Evolutionary conservation across 2,113 vertebrate genomes (phyloP), one percentile per base, ranked within the genome.

Genomic region (Grantiella picta): DNA sequence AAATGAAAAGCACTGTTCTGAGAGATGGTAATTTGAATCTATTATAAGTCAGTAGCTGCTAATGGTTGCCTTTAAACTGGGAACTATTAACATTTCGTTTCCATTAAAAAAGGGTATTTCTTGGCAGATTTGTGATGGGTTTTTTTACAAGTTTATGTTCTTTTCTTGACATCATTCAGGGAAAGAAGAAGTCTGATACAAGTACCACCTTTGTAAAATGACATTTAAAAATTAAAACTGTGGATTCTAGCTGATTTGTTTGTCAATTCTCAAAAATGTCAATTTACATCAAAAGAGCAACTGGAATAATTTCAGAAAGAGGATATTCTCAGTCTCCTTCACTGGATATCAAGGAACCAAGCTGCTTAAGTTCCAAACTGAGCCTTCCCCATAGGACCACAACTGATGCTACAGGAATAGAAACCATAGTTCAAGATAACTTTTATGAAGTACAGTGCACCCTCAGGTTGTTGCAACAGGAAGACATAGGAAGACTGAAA

Each of bases 401-500:
- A 89, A 35, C 21, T 57, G 76, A 88, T 59, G 21, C 38, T 64
- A n/a, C 40, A 68, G 31, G 57, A 91, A 57, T 13, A 86, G 53
- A 96, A 94, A 84, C 23, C 59, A 65, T 0, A 71, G 56, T 11
- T 69, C 84, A 94, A 52, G 29, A 91, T 22, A 53, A 95, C 18
- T 91, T 89, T 79, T 31, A 83, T 21, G 21, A 90, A 92, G 56
- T 28, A 94, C 90, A 81, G 80, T 25, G 53, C 75, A 96, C 61
- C 22, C 77, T 92, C 79, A 61, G 44, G 89, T 25, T 87, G 28
- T n/a, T 90, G 60, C 85, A 90, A 90, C 2, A 84, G 86, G 50
- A 93, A 96, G 91, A 96, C 54, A 92, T 18, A 84, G 53, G 22
- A 94, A 93, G 83, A 96, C 77, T 92, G 95, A 93, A 66, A 94